Evolutionary conservation across 1,140 invertebrate species (phyloP), one percentile per base, ranked within the genome.

Genomic region (Neotoxoptera formosana): DNA sequence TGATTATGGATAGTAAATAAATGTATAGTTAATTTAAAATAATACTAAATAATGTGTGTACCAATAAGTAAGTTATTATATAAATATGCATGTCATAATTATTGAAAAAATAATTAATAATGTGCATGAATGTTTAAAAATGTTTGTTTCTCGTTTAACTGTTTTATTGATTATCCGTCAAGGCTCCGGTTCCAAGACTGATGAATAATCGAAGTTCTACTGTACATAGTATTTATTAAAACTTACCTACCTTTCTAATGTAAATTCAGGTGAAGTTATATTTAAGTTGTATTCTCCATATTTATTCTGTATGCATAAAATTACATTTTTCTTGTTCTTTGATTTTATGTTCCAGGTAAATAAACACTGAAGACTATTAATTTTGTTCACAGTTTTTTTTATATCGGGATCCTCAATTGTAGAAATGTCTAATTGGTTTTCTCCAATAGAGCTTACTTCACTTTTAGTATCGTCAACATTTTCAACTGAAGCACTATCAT

Each of bases 281-380:
- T 93, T 34, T 17, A 93, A 84, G 30, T 53, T 93, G 3, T 93
- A 83, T 34, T 93, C 25, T 30, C 76, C 91, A 56, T 93, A 93
- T 20, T 86, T 86, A 41, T 93, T 84, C 30, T 36, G 21, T 36
- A 93, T 56, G 8, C 1, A 41, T 53, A 23, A 76, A 53, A 93
- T 93, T 21, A 92, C 8, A 53, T 84, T 53, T 41, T 92, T 48
- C 11, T 51, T 83, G 1, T 17, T n/a, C 41, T 56, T 56, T 36
- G 34, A 20, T 41, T 93, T 93, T 86, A 93, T 51, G 3, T 93
- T 93, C 91, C 91, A 93, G 2, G 81, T 84, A 93, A 93, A 93
- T 53, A 56, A 56, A n/a, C 91, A 93, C 25, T 93, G 91, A 7
- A 93, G 30, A 56, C 21, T 41, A 53, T 56, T 86, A 21, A 93